Evolutionary conservation across 2,113 vertebrate species (phyloP), one percentile per base, ranked within the genome.

Genomic region (Bambusicola thoracicus): DNA sequence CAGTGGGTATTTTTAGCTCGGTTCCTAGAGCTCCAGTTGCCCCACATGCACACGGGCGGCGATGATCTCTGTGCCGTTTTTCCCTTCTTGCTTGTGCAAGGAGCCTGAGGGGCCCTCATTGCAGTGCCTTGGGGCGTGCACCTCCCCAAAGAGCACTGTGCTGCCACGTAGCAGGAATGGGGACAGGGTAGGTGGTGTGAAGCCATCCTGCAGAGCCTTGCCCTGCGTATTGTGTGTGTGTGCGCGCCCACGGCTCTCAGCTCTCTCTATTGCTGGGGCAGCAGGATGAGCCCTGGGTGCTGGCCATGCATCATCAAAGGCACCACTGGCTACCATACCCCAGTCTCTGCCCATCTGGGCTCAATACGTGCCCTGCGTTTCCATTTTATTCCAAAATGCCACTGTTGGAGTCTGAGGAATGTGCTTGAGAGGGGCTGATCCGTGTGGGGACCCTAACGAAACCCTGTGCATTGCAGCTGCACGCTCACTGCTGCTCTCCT

Each of bases 401-500:
- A 21, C 22, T 8, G 32, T 15, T 66, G 76, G 25, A 21, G 74
- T 62, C 51, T 65, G 80, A 69, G 74, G 12, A 38, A 36, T 6
- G 27, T n/a, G 34, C 49, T 77, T 0, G 4, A 10, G 49, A 0
- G 0, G 59, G 12, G 30, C 6, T 3, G 6, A 30, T 5, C 22
- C 21, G 0, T 4, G 0, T 0, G 0, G 24, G 77, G 55, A 41
- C 27, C 51, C 51, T 27, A 53, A 30, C 3, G 2, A 53, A 17
- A 67, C 27, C 30, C 55, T 10, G 6, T 32, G 51, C 51, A 32
- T 4, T 55, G 1, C 10, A 27, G 51, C 6, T 0, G 18, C 3
- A 40, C 4, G 38, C 85, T 97, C 94, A 97, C 65, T 67, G 49
- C 40, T 7, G 82, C 62, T 85, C 63, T 92, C 59, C 93, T 95